These are phyloP conservation scores for Fulmarus glacialis DNA, from an alignment of 2,113 vertebrate species.

Conservation along the genomic window DNA sequence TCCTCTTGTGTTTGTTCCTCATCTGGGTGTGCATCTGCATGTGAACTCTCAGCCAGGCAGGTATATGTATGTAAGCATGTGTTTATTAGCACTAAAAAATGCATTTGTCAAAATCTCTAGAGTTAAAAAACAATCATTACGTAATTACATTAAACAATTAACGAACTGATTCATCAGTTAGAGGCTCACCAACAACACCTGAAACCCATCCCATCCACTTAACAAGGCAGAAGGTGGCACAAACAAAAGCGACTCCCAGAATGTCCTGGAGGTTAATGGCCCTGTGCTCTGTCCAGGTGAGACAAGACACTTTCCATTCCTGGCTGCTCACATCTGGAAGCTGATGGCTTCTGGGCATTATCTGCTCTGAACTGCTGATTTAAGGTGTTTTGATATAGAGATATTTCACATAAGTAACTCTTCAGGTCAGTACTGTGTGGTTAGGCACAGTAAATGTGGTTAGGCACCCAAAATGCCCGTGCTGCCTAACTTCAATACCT, in stretches of 20 bases:
- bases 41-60: neutral
- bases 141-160: conserved; percentile 43
- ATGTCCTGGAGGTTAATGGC: neutral
- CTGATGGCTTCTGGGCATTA: neutral
- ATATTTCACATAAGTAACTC: neutral
- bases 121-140: conserved; percentile 64
- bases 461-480: neutral
- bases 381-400: neutral
- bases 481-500: neutral
- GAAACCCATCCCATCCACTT: conserved; percentile 29
- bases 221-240: neutral
- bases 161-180: conserved; percentile 54
- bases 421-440: neutral
- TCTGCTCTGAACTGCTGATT: neutral
- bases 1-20: conserved; percentile 14
- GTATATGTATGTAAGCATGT: neutral
- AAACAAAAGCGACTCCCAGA: conserved; percentile 9
- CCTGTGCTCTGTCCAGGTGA: neutral
- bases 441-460: no score
- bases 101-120: conserved; percentile 50
- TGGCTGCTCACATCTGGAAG: neutral
- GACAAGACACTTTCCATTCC: neutral
- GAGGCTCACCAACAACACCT: conserved; percentile 29
- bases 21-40: conserved; percentile 18
- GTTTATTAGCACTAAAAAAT: neutral